phyloP scores from a whole-genome alignment of 2,888 invertebrate species.

The Lutraria lutraria region DNA sequence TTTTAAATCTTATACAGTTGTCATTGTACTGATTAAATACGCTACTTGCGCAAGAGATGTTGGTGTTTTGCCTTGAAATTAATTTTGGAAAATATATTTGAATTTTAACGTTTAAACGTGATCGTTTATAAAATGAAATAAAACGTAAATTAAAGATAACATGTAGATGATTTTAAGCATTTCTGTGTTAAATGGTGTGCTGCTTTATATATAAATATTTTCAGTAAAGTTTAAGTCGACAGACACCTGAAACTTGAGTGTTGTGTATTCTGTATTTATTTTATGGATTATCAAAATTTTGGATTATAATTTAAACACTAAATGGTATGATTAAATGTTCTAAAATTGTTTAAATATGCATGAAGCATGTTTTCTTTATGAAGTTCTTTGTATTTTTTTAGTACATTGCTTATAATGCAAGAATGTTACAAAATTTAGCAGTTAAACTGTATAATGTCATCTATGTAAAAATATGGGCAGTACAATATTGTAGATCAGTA shows the following conservation, averaged over 20 bases:
- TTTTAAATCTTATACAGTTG: neutral
- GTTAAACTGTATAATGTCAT: neutral
- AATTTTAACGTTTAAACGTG: neutral
- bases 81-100: neutral
- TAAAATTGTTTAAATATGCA: constrained; percentile 23
- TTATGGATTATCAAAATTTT: neutral
- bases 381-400: neutral
- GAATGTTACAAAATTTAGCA: neutral
- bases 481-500: neutral
- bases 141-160: neutral
- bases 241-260: neutral
- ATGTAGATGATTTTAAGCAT: neutral
- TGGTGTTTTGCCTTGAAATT: constrained; percentile 10
- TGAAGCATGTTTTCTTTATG: constrained; percentile 6
- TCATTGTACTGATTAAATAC: neutral
- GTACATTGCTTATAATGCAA: neutral
- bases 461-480: neutral
- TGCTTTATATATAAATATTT: neutral
- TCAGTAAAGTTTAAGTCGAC: neutral
- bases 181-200: neutral
- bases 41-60: neutral
- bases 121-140: neutral
- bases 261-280: neutral
- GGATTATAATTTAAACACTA: constrained; percentile 4
- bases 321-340: constrained; percentile 9